phyloP scores from a whole-genome alignment of 1,140 invertebrate genomes.

The Pseudomyrmex flavicornis region DNA sequence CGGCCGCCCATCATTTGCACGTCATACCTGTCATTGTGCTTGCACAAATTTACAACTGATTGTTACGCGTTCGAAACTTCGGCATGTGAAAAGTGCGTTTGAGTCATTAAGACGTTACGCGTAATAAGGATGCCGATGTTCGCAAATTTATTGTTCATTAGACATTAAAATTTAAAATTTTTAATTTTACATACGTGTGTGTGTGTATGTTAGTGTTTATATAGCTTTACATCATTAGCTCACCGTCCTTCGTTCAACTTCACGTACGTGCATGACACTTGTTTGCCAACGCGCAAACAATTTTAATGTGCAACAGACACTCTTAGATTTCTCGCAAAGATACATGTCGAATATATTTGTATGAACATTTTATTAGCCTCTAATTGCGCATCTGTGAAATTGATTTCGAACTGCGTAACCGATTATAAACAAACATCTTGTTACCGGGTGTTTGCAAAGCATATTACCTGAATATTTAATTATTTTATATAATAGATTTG shows the following conservation, averaged over 20 bases:
- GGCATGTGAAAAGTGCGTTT: neutral
- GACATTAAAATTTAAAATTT: neutral
- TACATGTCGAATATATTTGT: neutral
- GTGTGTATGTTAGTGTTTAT: neutral
- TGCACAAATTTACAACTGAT: neutral
- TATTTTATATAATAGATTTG: too few species aligned
- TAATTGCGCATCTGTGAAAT: conserved; percentile 21
- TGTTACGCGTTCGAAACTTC: neutral
- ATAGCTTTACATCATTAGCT: neutral
- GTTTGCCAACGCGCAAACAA: conserved; percentile 21
- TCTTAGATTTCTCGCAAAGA: neutral
- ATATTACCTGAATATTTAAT: too few species aligned
- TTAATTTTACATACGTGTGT: neutral
- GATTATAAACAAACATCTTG: neutral
- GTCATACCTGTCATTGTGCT: neutral
- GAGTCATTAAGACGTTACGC: neutral
- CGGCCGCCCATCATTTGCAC: neutral
- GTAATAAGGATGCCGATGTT: neutral
- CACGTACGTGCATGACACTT: neutral
- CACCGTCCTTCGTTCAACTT: neutral
- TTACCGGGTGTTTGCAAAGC: neutral
- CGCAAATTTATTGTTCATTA: neutral
- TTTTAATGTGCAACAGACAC: conserved; percentile 13
- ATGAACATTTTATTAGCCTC: conserved; percentile 18
- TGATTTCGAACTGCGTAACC: neutral